Evolutionary conservation across 2,113 vertebrate species (phyloP), one percentile per base, ranked within the genome.

Genomic region (Pampusana beccarii): DNA sequence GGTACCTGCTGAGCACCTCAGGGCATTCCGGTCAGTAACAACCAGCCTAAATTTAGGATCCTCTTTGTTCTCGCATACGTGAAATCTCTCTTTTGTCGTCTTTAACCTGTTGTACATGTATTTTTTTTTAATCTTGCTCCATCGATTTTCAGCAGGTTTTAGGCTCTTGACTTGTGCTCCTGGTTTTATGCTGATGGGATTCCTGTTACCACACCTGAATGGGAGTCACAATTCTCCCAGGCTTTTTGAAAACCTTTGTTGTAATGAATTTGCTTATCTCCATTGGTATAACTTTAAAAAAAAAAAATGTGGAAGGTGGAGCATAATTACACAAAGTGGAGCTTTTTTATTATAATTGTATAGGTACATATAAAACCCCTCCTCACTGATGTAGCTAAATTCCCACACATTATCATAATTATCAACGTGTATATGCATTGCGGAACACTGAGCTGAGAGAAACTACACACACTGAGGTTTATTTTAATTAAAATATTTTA

Each of bases 401-500:
- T 95, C 94, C 53, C 83, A 89, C 75, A 58, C 36, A 26, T 40
- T 34, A 0, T 69, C 74, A 29, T 86, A 56, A 93, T 29, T 64
- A 14, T 83, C 60, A 65, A 70, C 16, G 10, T 71, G 38, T 23
- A 72, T 65, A 50, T 65, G 29, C 84, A 23, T 62, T 79, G 66
- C 40, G 78, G 28, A 93, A 71, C 38, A 31, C 17, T 60, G 66
- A 40, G 75, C 40, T 95, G 61, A 79, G 40, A 94, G 64, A 71
- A 92, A 67, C 29, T 86, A 11, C 13, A 20, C 15, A 34, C 28
- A 46, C 5, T 26, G 46, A 79, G 40, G 62, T 58, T 79, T 84
- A 23, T 42, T 96, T 94, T 66, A 72, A 93, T 92, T 80, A 61
- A 86, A 93, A 54, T 74, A 71, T 88, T 94, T 93, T 53, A 73